These are phyloP conservation scores for Griposia aprilina DNA, from an alignment of 2,888 invertebrate species.

Conservation along the genomic window DNA sequence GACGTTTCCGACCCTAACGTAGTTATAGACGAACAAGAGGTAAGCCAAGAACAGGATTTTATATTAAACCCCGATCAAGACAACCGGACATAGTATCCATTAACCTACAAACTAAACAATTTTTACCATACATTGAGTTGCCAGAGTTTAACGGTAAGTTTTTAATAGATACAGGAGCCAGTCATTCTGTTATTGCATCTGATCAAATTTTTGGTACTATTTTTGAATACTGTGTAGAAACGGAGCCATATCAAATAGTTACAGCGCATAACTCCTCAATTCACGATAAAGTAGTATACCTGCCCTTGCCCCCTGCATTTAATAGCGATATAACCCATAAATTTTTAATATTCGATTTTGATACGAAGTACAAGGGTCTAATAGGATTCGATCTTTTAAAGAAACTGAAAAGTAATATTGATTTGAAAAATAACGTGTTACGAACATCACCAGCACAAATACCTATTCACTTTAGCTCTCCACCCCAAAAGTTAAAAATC, in stretches of 20 bases:
- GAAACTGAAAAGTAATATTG: neutral
- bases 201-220: too few species aligned
- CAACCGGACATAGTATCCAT: neutral
- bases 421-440: neutral
- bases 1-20: neutral
- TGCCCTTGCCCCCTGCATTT: neutral
- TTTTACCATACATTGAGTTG: neutral
- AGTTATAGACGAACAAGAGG: neutral
- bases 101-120: neutral
- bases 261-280: neutral
- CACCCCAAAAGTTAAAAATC: neutral
- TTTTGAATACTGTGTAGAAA: too few species aligned
- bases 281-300: neutral
- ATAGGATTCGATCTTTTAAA: neutral
- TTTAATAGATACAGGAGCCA: too few species aligned
- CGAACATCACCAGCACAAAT: neutral
- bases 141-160: too few species aligned
- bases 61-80: neutral
- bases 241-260: too few species aligned
- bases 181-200: too few species aligned
- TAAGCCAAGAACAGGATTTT: neutral
- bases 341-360: neutral
- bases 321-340: too few species aligned
- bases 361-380: neutral
- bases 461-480: constrained; percentile 1